These are phyloP conservation scores for Nomada goodeniana DNA, from an alignment of 2,888 invertebrate genomes.

Conservation along the genomic window DNA sequence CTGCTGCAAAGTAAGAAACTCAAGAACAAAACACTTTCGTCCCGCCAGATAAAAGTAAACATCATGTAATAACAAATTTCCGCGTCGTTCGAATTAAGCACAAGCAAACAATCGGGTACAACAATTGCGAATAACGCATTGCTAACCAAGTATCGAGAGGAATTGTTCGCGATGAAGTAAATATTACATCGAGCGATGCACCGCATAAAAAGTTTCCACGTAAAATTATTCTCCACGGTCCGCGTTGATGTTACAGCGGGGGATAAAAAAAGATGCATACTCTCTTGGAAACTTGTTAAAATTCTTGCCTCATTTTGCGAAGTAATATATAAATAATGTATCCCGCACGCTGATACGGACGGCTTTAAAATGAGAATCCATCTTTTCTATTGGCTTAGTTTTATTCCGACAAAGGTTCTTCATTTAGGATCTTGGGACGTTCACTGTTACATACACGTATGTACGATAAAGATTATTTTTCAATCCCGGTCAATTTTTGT, in stretches of 20 bases:
- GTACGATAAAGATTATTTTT: too few species aligned
- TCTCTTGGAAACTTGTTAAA: slow-evolving; percentile 18
- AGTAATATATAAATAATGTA: slow-evolving; percentile 6
- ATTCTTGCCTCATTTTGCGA: slow-evolving; percentile 2
- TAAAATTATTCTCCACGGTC: background rate
- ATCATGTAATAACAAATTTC: background rate
- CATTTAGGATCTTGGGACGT: too few species aligned
- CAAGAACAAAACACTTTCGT: background rate
- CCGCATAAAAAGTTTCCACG: background rate
- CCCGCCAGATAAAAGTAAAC: background rate
- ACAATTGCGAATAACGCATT: background rate
- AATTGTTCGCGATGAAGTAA: too few species aligned
- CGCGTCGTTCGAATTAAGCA: too few species aligned
- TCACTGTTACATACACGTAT: too few species aligned
- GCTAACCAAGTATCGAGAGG: background rate
- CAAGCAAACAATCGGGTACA: background rate
- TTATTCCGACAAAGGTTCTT: too few species aligned
- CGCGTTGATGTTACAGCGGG: background rate
- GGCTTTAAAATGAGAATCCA: slow-evolving; percentile 3
- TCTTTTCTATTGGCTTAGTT: too few species aligned
- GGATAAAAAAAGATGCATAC: background rate
- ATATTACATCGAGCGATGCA: background rate
- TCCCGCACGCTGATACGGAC: background rate
- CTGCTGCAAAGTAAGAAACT: background rate
- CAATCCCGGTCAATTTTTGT: too few species aligned